Conservation (phyloP, 2,113 vertebrate species). For the Chinchilla lanigera region DNA sequence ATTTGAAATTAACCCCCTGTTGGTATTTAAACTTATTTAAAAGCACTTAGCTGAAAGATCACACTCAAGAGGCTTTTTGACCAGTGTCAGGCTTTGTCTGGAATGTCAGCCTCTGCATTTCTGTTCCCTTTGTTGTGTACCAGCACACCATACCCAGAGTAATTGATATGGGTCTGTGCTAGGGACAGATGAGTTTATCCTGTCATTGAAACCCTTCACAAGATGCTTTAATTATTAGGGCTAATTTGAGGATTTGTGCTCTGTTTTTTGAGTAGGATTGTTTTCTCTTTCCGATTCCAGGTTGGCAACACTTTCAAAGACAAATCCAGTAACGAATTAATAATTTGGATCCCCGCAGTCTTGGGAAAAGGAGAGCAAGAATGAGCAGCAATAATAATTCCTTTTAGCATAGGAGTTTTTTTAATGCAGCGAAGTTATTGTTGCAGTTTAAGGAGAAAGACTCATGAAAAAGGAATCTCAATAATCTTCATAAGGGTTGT, state of each 20-base stretch:
- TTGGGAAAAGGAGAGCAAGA: slow-evolving; percentile 65
- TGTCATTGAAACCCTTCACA: slow-evolving; percentile 74
- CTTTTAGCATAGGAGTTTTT: slow-evolving; percentile 16
- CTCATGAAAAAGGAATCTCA: slow-evolving; percentile 17
- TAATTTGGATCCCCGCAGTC: slow-evolving; percentile 70
- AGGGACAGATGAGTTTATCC: slow-evolving; percentile 86
- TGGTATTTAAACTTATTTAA: slow-evolving; percentile 78
- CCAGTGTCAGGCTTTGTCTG: slow-evolving; percentile 71
- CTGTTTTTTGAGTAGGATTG: slow-evolving; percentile 57
- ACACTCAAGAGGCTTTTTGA: slow-evolving; percentile 72
- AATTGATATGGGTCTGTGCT: slow-evolving; percentile 71
- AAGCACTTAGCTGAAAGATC: slow-evolving; percentile 68
- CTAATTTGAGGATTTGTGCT: slow-evolving; percentile 72
- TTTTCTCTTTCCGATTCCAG: slow-evolving; percentile 76
- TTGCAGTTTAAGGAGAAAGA: slow-evolving; percentile 51
- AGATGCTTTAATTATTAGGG: slow-evolving; percentile 78
- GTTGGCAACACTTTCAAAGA: slow-evolving; percentile 69
- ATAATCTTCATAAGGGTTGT: background rate
- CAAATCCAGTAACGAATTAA: slow-evolving; percentile 76
- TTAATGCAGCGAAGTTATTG: slow-evolving; percentile 2
- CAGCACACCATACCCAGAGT: slow-evolving; percentile 51
- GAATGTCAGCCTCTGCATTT: slow-evolving; percentile 73
- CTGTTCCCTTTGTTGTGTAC: slow-evolving; percentile 73
- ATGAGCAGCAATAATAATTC: slow-evolving; percentile 42
- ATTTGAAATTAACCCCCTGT: slow-evolving; percentile 88